Conservation (phyloP, 2,113 vertebrate genomes). For the Bujurquina vittata region DNA sequence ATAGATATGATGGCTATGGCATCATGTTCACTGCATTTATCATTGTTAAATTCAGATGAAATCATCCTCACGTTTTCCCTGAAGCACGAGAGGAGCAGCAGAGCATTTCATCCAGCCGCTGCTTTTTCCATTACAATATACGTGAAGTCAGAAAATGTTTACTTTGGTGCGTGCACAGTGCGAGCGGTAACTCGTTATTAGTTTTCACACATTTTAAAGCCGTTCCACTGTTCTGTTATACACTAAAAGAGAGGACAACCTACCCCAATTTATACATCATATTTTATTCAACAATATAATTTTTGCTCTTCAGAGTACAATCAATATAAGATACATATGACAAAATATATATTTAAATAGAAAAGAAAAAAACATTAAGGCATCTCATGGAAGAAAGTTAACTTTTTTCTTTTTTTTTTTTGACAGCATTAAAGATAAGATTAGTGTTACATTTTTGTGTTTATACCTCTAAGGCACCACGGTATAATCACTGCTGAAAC, state of each 20-base stretch:
- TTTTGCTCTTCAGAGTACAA: slow-evolving; percentile 75
- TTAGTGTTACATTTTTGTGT: slow-evolving; percentile 52
- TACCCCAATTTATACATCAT: slow-evolving; percentile 50
- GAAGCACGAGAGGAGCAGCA: slow-evolving; percentile 33
- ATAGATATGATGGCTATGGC: slow-evolving; percentile 57
- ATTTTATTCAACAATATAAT: slow-evolving; percentile 77
- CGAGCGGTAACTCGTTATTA: not conserved
- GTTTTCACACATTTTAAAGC: slow-evolving; percentile 13
- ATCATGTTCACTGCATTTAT: slow-evolving; percentile 60
- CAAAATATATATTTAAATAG: slow-evolving; percentile 80
- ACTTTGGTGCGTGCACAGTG: not conserved
- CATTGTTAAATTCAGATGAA: slow-evolving; percentile 68
- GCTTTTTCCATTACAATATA: slow-evolving; percentile 52
- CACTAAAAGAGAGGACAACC: slow-evolving; percentile 3
- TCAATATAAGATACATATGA: slow-evolving; percentile 75
- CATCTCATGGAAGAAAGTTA: slow-evolving; percentile 54
- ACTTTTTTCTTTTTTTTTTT: slow-evolving; percentile 28
- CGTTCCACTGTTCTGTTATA: not conserved
- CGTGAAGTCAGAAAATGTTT: slow-evolving; percentile 37
- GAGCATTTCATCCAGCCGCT: slow-evolving; percentile 36
- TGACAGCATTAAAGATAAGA: slow-evolving; percentile 54
- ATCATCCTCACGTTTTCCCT: slow-evolving; percentile 59
- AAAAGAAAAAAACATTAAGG: slow-evolving; percentile 60
- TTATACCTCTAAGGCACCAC: slow-evolving; percentile 63
- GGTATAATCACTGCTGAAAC: slow-evolving; percentile 52